Base-by-base conservation (phyloP, 2,888 invertebrate genomes). In the Agapetus fuscipes region DNA sequence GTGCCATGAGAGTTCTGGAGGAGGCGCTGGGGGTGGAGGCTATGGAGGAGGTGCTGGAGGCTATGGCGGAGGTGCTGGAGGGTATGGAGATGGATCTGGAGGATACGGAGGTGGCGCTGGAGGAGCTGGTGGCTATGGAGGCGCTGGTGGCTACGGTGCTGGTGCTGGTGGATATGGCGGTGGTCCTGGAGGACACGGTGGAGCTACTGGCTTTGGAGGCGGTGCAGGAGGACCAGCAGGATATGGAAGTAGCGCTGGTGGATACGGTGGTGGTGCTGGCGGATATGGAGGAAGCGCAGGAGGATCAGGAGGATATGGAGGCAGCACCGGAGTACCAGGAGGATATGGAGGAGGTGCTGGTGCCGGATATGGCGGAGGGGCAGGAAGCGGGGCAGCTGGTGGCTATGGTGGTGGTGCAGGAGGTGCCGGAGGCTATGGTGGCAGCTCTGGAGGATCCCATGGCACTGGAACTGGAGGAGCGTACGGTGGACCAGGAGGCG, bases 391-490 rank as follows among this genome's bases (percentile, higher is more conserved):
- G 31, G n/a, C 13, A 11, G 26, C 34, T 34, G 34, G 34, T 25
- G 24, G 26, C 9, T 12, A 26, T 11, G 34, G 34, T 9, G 20
- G 14, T 1, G 17, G 27, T 27, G 39, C 27, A 5, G 34, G 34
- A n/a, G n/a, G n/a, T n/a, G n/a, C n/a, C n/a, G n/a, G n/a, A 11
- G 39, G 39, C 17, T 32, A 32, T 20, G 39, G 39, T 16, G 39
- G 28, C 5, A n/a, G 9, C 11, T 3, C 27, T 7, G 30, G 11
- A 17, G 34, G 6, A 1, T 26, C 16, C 13, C 24, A 25, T 20
- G 37, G 38, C 10, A 12, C 13, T 15, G 31, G 15, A 17, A 12
- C 24, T 16, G 30, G 24, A 10, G 39, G 12, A 11, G 26, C 16
- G 10, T 11, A 13, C 11, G 36, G 27, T 14, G 24, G 15, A 12